phyloP scores from a whole-genome alignment of 2,113 vertebrate species.

The Alces alces region DNA sequence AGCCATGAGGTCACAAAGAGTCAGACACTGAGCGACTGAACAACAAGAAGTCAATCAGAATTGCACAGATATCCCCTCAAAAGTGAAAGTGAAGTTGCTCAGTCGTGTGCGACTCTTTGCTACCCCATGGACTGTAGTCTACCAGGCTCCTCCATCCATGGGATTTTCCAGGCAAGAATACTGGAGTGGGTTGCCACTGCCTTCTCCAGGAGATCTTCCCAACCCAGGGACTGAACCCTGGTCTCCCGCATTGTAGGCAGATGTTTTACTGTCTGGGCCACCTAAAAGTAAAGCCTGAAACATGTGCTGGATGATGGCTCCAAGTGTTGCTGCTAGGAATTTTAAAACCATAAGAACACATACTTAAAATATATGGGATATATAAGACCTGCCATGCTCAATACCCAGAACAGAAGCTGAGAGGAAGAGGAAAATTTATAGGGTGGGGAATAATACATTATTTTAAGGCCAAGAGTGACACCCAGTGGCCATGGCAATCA shows the following conservation, averaged over 20 bases:
- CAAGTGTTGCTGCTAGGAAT: background rate
- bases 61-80: background rate
- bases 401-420: background rate
- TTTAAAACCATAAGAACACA: background rate
- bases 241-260: background rate
- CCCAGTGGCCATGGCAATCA: conserved; percentile 24
- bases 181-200: background rate
- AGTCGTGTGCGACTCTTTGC: background rate
- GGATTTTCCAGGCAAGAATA: background rate
- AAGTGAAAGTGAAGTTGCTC: background rate
- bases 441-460: background rate
- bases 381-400: background rate
- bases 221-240: background rate
- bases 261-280: background rate
- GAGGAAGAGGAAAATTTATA: background rate
- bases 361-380: background rate
- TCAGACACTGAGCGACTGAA: background rate
- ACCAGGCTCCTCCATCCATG: background rate
- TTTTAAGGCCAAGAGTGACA: conserved; percentile 55
- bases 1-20: background rate
- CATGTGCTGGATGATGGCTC: background rate
- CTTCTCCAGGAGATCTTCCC: background rate
- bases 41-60: background rate
- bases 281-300: background rate
- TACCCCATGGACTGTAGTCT: background rate